A percentile compares a stretch with the other conserved stretches of the same genome.
These are phyloP conservation scores for Ictidomys tridecemlineatus DNA, from an alignment of 2,113 vertebrate species.

Conservation along the genomic window DNA sequence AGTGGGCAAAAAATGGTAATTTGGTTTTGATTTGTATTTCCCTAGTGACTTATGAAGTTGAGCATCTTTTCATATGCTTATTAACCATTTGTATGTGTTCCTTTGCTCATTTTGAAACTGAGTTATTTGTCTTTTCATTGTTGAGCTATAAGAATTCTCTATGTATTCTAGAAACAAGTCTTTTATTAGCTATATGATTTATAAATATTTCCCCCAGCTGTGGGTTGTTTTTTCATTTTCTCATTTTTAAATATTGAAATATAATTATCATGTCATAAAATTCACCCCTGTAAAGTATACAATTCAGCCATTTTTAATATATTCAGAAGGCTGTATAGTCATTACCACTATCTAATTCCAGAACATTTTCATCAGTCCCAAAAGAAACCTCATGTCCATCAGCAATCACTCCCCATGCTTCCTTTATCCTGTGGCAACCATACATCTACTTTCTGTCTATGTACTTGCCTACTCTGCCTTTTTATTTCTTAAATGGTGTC, in stretches of 20 bases:
- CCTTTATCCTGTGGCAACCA: neutral
- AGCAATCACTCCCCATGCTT: neutral
- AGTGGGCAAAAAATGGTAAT: neutral
- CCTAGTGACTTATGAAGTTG: neutral
- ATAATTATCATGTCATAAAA: neutral
- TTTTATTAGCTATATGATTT: neutral
- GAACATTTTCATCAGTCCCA: neutral
- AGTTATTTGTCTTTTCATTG: neutral
- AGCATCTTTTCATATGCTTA: neutral
- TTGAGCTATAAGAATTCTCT: neutral
- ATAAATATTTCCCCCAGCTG: neutral
- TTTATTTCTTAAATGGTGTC: neutral
- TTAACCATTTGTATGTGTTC: neutral
- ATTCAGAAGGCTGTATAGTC: neutral
- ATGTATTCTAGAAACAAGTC: neutral
- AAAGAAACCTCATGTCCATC: neutral
- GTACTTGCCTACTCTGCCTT: neutral
- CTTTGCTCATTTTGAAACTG: neutral
- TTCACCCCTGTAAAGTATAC: neutral
- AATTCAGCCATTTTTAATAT: neutral
- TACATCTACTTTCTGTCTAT: neutral
- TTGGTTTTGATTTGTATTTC: slow-evolving; percentile 32
- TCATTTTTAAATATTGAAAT: neutral
- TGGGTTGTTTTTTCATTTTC: neutral
- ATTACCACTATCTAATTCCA: neutral